Base-by-base conservation (phyloP, 2,113 vertebrate genomes). In the Nerophis ophidion region DNA sequence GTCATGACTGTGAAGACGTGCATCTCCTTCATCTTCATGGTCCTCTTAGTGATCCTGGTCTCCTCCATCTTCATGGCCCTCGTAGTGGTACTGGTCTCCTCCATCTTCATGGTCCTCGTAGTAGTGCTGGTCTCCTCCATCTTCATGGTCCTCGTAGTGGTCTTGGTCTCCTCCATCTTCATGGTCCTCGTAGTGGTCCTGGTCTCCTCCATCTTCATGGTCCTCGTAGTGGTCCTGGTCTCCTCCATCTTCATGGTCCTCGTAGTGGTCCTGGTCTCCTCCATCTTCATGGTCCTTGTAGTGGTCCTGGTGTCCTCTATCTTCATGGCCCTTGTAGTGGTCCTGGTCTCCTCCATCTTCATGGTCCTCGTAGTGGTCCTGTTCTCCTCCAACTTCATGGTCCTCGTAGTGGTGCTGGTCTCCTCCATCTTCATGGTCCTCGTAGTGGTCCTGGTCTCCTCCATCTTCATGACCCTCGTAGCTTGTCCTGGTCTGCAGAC, bases 401-500 rank as follows among this genome's bases (percentile, higher is more conserved):
- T 69, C 73, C 80, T 83, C 84, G 40, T 83, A 77, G 19, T 26
- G 19, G 19, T 26, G 1, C 19, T 26, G 19, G 19, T 85, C 84
- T 81, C 48, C 51, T 34, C 70, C 65, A 86, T 85, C 75, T 80
- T 65, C 64, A 68, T 77, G 70, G 71, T 69, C 73, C 80, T 83
- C 84, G 40, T 83, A 77, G 19, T 26, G 19, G 19, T 26, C 19
- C 19, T 26, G 19, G 19, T 85, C 84, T 81, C 48, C 51, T 34
- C 70, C 65, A 86, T 85, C 73, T 80, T 65, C 64, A 68, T 77
- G 70, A 69, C 71, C 73, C 80, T 83, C 84, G 40, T 83, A 77
- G 19, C 3, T 1, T 1, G 76, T 59, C 44, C 33, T 71, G 80
- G 82, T 87, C 81, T 75, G 35, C 75, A 79, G 68, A 74, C 72